phyloP scores from a whole-genome alignment of 2,113 vertebrate species.

The Scytalopus superciliaris region DNA sequence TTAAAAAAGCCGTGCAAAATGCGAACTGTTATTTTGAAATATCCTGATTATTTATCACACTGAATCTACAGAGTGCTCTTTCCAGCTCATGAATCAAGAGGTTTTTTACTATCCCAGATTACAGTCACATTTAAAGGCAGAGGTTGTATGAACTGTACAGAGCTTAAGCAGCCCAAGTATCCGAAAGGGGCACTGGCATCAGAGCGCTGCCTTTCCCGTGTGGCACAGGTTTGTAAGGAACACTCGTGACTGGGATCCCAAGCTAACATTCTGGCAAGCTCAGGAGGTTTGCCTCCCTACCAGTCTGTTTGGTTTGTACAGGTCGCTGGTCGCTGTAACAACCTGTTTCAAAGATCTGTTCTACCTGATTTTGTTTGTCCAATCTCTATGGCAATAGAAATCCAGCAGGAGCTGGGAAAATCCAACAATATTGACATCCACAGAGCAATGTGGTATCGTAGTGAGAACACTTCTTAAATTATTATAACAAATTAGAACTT shows the following conservation, averaged over 20 bases:
- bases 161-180: neutral
- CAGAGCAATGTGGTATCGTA: neutral
- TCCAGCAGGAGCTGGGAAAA: neutral
- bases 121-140: neutral
- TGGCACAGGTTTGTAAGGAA: neutral
- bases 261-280: neutral
- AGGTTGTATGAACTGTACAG: neutral
- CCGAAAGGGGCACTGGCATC: neutral
- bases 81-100: neutral
- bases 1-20: neutral
- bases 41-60: neutral
- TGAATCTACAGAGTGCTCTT: neutral
- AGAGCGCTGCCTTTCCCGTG: neutral
- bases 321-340: neutral
- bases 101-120: neutral
- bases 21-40: neutral
- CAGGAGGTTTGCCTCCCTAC: neutral
- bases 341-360: neutral
- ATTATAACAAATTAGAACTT: neutral
- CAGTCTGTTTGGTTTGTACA: neutral
- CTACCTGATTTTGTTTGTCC: neutral
- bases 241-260: neutral
- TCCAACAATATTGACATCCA: neutral
- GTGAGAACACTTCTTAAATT: neutral
- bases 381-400: neutral